phyloP scores from a whole-genome alignment of 2,888 invertebrate genomes.

The Ferdinandea cuprea region DNA sequence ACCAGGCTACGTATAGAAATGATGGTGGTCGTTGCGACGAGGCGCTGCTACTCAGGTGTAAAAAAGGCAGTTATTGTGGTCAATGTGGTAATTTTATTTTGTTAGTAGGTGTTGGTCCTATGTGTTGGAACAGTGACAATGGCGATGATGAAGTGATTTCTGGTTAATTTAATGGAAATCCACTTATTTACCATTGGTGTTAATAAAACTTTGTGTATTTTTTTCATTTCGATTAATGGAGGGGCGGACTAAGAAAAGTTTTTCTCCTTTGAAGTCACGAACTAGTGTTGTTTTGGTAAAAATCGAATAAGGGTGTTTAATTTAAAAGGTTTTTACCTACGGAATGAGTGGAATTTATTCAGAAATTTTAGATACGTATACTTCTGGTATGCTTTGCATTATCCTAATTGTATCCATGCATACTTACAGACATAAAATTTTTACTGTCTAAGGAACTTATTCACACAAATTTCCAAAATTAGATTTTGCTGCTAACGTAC shows the following conservation, averaged over 20 bases:
- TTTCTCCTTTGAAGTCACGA: conserved; percentile 15
- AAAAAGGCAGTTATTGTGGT: conserved; percentile 25
- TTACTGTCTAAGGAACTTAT: too few relatives aligned
- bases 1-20: conserved; percentile 20
- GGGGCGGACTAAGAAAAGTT: conserved; percentile 39
- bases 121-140: not conserved
- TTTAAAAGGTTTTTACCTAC: not conserved
- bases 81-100: conserved; percentile 22
- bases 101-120: not conserved
- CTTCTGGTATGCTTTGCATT: too few relatives aligned
- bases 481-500: too few relatives aligned
- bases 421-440: too few relatives aligned
- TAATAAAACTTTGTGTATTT: conserved; percentile 55
- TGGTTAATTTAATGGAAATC: conserved; percentile 73
- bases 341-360: too few relatives aligned
- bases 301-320: not conserved
- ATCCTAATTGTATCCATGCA: too few relatives aligned
- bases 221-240: conserved; percentile 68
- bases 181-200: conserved; percentile 55
- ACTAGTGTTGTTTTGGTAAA: not conserved
- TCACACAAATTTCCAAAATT: too few relatives aligned
- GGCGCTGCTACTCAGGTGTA: too few relatives aligned
- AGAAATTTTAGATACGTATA: too few relatives aligned
- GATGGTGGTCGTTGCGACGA: not conserved
- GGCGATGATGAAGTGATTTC: conserved; percentile 70